Conservation (phyloP, 2,113 vertebrate genomes). For the Coregonus clupeaformis region DNA sequence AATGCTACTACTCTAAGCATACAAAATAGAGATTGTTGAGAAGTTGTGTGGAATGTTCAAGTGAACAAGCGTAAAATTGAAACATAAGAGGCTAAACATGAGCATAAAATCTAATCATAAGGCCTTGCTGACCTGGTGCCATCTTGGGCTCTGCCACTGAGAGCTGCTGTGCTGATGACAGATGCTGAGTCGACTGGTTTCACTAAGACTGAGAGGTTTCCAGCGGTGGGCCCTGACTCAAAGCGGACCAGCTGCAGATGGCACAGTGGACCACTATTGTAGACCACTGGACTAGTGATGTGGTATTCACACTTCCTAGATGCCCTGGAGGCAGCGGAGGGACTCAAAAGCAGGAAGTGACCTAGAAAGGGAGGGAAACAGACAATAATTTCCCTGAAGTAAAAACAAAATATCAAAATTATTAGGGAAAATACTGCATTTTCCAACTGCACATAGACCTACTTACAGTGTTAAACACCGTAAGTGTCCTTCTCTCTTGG, state of each 20-base stretch:
- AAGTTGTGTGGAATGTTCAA: neutral
- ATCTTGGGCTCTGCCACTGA: conserved; percentile 34
- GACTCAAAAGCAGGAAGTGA: conserved; percentile 70
- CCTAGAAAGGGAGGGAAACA: conserved; percentile 49
- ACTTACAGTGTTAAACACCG: neutral
- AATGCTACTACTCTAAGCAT: too few relatives aligned
- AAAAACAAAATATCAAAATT: neutral
- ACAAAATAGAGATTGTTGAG: too few relatives aligned
- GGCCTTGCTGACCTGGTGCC: conserved; percentile 56
- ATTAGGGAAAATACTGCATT: neutral
- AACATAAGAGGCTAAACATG: neutral
- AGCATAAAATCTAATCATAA: neutral
- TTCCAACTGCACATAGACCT: neutral
- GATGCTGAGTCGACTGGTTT: conserved; percentile 43
- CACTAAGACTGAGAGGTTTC: conserved; percentile 68
- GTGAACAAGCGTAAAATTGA: conserved; percentile 1
- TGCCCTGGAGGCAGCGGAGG: conserved; percentile 30
- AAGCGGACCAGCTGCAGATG: conserved; percentile 64
- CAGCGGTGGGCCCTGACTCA: conserved; percentile 46
- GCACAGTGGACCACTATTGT: conserved; percentile 56
- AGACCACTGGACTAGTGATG: conserved; percentile 68
- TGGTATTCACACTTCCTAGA: conserved; percentile 65
- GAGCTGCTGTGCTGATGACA: conserved; percentile 25
- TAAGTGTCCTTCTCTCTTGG: neutral
- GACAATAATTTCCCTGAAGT: neutral